phyloP scores from a whole-genome alignment of 2,797 vertebrate genomes.

The Oreonectes daqikongensis region DNA sequence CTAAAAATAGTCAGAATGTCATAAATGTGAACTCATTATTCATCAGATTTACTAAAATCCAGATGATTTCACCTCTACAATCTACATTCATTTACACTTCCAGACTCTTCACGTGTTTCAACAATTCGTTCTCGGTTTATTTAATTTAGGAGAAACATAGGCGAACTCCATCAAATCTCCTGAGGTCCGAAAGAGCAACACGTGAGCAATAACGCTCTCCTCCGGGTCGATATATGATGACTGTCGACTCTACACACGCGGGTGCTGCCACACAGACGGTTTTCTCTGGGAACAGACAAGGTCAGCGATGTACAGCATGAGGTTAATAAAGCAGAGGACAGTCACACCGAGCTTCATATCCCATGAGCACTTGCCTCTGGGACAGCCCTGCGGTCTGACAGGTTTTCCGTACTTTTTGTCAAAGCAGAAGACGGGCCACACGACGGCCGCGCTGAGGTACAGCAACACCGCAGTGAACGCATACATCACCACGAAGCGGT shows the following conservation, averaged over 20 bases:
- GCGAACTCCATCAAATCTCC: too few relatives aligned
- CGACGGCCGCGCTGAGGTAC: slow-evolving; percentile 85
- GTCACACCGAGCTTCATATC: slow-evolving; percentile 90
- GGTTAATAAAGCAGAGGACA: slow-evolving; percentile 88
- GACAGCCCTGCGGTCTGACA: slow-evolving; percentile 75
- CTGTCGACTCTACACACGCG: slow-evolving; percentile 29
- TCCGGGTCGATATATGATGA: too few relatives aligned
- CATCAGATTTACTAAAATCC: too few relatives aligned
- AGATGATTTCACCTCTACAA: too few relatives aligned
- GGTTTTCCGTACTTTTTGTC: slow-evolving; percentile 89
- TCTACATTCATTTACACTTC: too few relatives aligned
- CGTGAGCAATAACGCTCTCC: too few relatives aligned
- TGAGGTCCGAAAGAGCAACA: too few relatives aligned
- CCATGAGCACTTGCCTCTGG: slow-evolving; percentile 85
- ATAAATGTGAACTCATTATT: too few relatives aligned
- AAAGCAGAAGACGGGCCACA: slow-evolving; percentile 94
- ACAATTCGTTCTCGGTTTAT: too few relatives aligned
- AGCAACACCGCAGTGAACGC: slow-evolving; percentile 85
- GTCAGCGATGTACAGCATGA: slow-evolving; percentile 83
- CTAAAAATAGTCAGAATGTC: too few relatives aligned
- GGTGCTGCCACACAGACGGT: slow-evolving; percentile 71
- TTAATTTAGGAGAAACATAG: too few relatives aligned
- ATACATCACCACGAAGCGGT: slow-evolving; percentile 84
- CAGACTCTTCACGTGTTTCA: too few relatives aligned
- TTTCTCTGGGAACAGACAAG: slow-evolving; percentile 86